These are phyloP conservation scores for Syndactyla subalaris DNA, from an alignment of 2,797 vertebrate genomes.

Conservation along the genomic window DNA sequence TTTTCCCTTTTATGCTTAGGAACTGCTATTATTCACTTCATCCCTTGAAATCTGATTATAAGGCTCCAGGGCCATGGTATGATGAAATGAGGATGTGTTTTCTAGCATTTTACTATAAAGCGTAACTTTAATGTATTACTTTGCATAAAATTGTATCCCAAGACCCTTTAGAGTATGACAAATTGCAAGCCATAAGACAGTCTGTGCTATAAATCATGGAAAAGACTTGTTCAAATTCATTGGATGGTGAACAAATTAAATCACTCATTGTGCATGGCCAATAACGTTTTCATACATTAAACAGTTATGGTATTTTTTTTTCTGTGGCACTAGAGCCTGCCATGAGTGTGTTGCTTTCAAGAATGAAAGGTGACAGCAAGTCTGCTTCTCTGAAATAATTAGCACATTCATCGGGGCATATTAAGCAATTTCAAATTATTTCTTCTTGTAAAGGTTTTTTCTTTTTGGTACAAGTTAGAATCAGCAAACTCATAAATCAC, in stretches of 20 bases:
- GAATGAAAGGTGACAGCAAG: conserved; percentile 19
- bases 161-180: conserved; percentile 1
- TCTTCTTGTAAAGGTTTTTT: background rate
- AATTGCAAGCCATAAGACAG: background rate
- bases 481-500: conserved; percentile 56
- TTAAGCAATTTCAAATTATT: conserved; percentile 45
- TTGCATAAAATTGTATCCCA: conserved; percentile 10
- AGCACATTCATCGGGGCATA: conserved; percentile 18
- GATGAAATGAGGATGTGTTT: background rate
- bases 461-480: background rate
- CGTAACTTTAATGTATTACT: background rate
- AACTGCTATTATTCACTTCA: background rate
- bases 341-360: background rate
- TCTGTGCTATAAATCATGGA: conserved; percentile 37
- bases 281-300: conserved; percentile 22
- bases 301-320: background rate
- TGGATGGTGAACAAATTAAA: conserved; percentile 34
- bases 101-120: background rate
- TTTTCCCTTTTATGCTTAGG: background rate
- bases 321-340: background rate
- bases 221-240: conserved; percentile 17
- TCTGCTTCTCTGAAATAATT: conserved; percentile 36
- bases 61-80: background rate
- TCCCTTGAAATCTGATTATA: background rate
- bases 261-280: background rate